Evolutionary conservation across 1,140 invertebrate species (phyloP).

Genomic region (Lysiphlebus fabarum): DNA sequence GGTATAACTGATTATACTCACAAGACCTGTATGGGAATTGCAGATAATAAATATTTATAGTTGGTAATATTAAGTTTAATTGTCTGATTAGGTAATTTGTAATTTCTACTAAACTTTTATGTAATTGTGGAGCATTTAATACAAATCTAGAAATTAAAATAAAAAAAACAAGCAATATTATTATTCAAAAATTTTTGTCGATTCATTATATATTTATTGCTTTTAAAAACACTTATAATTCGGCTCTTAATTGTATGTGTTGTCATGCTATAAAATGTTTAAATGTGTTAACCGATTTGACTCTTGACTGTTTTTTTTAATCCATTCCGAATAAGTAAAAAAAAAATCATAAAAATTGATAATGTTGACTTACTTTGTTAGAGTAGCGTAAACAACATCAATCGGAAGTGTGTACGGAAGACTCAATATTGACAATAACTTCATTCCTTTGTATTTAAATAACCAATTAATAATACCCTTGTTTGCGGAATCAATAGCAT

Average conservation of each 20-base stretch:
- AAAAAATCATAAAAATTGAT: background rate
- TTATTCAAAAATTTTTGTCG: too few relatives aligned
- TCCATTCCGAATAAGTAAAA: too few relatives aligned
- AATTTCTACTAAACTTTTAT: conserved; percentile 55
- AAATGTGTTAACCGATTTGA: too few relatives aligned
- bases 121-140: conserved; percentile 59
- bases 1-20: conserved; percentile 37
- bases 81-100: conserved; percentile 60
- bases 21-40: conserved; percentile 58
- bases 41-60: conserved; percentile 56
- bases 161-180: too few relatives aligned
- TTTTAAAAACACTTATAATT: conserved; percentile 1
- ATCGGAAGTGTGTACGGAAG: conserved; percentile 81
- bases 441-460: conserved; percentile 77
- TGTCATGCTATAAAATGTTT: too few relatives aligned
- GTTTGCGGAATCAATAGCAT: conserved; percentile 87
- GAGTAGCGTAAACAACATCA: conserved; percentile 79
- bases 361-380: conserved; percentile 69
- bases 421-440: conserved; percentile 73
- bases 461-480: conserved; percentile 87
- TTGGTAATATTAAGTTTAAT: conserved; percentile 52
- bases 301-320: too few relatives aligned
- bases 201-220: too few relatives aligned
- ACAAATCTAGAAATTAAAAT: conserved; percentile 53
- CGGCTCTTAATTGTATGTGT: background rate